Base-by-base conservation (phyloP, 2,797 vertebrate species). In the Hemibagrus guttatus region DNA sequence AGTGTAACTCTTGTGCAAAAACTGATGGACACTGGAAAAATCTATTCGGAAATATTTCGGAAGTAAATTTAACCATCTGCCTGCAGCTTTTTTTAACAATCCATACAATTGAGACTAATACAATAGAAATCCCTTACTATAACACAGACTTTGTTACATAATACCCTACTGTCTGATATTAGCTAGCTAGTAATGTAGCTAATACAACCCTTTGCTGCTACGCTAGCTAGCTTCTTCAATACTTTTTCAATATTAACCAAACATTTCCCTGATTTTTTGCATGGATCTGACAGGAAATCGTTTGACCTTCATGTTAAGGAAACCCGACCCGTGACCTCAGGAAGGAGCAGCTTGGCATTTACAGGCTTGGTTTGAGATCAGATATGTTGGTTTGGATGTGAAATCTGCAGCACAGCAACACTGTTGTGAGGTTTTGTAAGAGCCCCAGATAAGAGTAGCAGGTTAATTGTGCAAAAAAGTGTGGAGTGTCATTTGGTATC, bases 401-500 rank as follows among this genome's bases (percentile, higher is more conserved):
- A 80, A n/a, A 63, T 63, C 78, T 80, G 35, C 58, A 59, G 28
- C 54, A 59, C 21, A 23, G 13, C 31, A 79, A 59, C 76, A 39
- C 76, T 79, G 23, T 0, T 39, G 49, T 31, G 8, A 2, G 74
- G 26, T 52, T 54, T 6, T 54, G 14, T 12, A 28, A 28, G 49
- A 54, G n/a, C 49, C 74, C 3, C 23, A 35, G 42, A 82, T 26
- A 59, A n/a, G n/a, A 69, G 14, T 21, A 79, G 74, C 54, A 61
- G 81, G 63, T 78, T 69, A 71, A 80, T 79, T 39, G 74, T 80
- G 64, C n/a, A 78, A 9, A 78, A 58, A 74, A 64, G 42, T 54
- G 54, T 42, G 71, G 80, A 63, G 39, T 69, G 28, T 28, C 56
- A 31, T 86, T 74, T 64, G 42, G 31, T 86, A 83, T 83, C 69